These are phyloP conservation scores for Caenorhabditis inopinata DNA, from an alignment of 1,140 invertebrate species.

Conservation along the genomic window DNA sequence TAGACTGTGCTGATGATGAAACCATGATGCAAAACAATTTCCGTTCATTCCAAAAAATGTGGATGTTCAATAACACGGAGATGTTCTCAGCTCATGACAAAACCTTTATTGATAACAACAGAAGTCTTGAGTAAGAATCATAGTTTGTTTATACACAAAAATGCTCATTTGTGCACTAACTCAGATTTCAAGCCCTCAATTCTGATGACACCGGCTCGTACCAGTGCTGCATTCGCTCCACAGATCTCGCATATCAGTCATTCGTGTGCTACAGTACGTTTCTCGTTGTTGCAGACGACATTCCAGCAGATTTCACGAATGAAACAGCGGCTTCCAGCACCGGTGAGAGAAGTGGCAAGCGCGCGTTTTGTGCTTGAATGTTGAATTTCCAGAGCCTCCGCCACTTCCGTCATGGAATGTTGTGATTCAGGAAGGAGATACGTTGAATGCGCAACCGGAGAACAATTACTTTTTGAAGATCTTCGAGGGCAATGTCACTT, in stretches of 20 bases:
- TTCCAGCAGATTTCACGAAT: not conserved
- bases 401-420: not conserved
- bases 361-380: no score
- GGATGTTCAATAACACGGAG: conserved; percentile 22
- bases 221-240: conserved; percentile 3
- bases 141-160: no score
- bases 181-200: conserved; percentile 15
- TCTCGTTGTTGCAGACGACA: not conserved
- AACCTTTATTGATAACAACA: not conserved
- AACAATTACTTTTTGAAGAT: conserved; percentile 28
- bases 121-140: not conserved
- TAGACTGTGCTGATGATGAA: not conserved
- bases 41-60: not conserved
- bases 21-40: conserved; percentile 13
- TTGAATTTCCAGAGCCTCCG: not conserved
- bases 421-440: not conserved
- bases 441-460: not conserved
- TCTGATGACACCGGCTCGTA: not conserved
- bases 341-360: no score
- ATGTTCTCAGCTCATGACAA: conserved; percentile 17
- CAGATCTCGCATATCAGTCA: conserved; percentile 5
- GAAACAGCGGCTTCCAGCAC: not conserved
- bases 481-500: not conserved
- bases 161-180: no score
- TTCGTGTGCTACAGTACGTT: conserved; percentile 17